Percentiles rank a stretch among this genome's conserved stretches.
phyloP scores from a whole-genome alignment of 2,888 invertebrate species.

The Zhuqinia jingwanae region DNA sequence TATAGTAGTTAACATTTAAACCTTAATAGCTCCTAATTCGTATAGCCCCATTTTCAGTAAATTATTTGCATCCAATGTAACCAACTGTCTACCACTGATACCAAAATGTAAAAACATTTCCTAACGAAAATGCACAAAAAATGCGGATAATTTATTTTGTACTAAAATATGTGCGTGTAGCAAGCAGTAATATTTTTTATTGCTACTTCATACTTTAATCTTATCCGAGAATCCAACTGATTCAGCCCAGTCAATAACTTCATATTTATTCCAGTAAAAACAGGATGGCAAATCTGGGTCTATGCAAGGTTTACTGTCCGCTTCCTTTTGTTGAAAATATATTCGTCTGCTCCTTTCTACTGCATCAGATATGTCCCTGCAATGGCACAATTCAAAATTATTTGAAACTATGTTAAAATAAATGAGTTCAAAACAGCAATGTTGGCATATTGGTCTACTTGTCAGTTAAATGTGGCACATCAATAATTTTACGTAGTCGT shows the following conservation, averaged over 20 bases:
- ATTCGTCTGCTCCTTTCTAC: constrained; percentile 53
- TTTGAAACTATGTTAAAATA: too few species aligned
- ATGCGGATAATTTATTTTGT: too few species aligned
- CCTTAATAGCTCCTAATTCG: constrained; percentile 52
- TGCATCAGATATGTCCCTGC: constrained; percentile 34
- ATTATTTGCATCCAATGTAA: constrained; percentile 54
- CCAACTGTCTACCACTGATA: constrained; percentile 48
- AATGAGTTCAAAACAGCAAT: too few species aligned
- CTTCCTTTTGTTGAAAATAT: constrained; percentile 41
- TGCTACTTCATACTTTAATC: background rate
- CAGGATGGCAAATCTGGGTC: constrained; percentile 60
- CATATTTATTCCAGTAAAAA: constrained; percentile 59
- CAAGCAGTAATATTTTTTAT: background rate
- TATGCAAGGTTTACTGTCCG: background rate
- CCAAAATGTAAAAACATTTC: constrained; percentile 47
- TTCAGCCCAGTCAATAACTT: constrained; percentile 56
- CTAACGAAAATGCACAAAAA: constrained; percentile 10
- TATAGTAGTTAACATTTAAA: too few species aligned
- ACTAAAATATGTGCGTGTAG: too few species aligned
- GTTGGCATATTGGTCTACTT: too few species aligned
- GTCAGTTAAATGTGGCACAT: constrained; percentile 48
- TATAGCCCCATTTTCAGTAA: constrained; percentile 62
- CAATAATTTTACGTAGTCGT: constrained; percentile 16
- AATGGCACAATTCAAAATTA: constrained; percentile 5
- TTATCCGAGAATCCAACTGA: background rate